Evolutionary conservation across 2,797 vertebrate genomes (phyloP), one percentile per base, ranked within the genome.

Genomic region (Oophaga sylvatica): DNA sequence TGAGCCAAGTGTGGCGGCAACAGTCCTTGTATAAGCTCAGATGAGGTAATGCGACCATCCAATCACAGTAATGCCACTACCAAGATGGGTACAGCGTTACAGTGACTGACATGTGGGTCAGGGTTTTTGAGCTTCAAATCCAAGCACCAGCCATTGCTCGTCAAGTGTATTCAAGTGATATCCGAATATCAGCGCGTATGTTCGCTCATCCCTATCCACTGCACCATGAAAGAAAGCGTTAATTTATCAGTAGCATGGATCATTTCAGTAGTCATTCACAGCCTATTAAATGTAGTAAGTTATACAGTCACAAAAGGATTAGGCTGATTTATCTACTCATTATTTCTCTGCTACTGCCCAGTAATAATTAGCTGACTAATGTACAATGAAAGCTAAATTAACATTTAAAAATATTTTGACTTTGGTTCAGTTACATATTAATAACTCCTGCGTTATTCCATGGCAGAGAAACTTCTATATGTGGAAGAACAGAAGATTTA

Each of bases 201-300:
- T 26, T 26, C 26, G 26, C 26, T 26, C 26, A 26, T 26, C 26
- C 26, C 26, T 26, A 26, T 26, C 68, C 29, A 48, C 76, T 57
- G 48, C 77, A 57, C 26, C 20, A 71, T 60, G 53, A 86, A 70
- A 65, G 45, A 59, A 60, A 31, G 19, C 13, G 12, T 65, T 67
- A 71, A 80, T 41, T 86, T 71, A 60, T 71, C 77, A 86, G 59
- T 10, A 70, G 59, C 65, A 57, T 60, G 77, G 20, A 80, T 76
- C 45, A 71, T 80, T 86, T 86, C 26, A 80, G 35, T 86, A 60
- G 29, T n/a, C 48, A 15, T 86, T 86, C 77, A 80, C 77, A 86
- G 76, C 53, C 65, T 86, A 80, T 86, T 70, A 80, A 71, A 86
- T 29, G 9, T 56, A 57, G 65, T 80, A 26, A 70, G 65, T 56